Percentiles rank a stretch among this genome's conserved stretches.
phyloP scores from a whole-genome alignment of 1,140 invertebrate genomes.

The Apis cerana region DNA sequence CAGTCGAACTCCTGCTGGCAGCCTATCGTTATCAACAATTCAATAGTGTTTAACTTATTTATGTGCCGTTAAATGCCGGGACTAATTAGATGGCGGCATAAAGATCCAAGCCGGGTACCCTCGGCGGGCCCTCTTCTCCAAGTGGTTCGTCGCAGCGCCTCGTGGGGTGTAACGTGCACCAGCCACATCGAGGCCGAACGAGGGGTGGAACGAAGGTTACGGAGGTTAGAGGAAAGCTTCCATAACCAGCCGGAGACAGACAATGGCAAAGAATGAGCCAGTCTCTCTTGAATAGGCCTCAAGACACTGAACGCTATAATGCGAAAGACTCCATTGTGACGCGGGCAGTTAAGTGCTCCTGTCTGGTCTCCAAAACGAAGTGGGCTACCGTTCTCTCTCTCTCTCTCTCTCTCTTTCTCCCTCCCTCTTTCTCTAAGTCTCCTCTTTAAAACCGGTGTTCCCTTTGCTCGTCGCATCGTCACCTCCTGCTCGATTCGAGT shows the following conservation, averaged over 20 bases:
- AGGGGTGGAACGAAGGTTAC: conserved; percentile 30
- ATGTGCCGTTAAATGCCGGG: conserved; percentile 71
- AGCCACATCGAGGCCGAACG: neutral
- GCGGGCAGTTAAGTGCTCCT: conserved; percentile 79
- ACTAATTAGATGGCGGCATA: conserved; percentile 73
- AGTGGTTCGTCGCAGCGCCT: conserved; percentile 47
- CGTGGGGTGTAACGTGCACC: conserved; percentile 55
- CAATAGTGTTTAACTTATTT: conserved; percentile 75
- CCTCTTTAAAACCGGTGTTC: conserved; percentile 3
- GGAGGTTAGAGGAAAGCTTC: conserved; percentile 56
- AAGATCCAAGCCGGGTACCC: conserved; percentile 59
- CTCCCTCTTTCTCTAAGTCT: too few species aligned
- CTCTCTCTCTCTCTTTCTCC: neutral
- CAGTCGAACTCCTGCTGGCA: conserved; percentile 27
- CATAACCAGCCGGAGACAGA: conserved; percentile 72
- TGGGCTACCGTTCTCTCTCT: conserved; percentile 59
- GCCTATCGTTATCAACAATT: conserved; percentile 70
- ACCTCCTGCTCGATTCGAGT: conserved; percentile 46
- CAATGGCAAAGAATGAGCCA: conserved; percentile 78
- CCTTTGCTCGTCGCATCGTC: conserved; percentile 46
- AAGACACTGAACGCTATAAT: conserved; percentile 79
- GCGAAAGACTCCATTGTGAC: conserved; percentile 78
- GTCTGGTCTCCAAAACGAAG: conserved; percentile 71
- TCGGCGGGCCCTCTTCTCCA: conserved; percentile 53
- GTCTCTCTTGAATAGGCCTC: conserved; percentile 79